These are phyloP conservation scores for Phrynocephalus vlangalii DNA, from an alignment of 2,797 vertebrate species.

Conservation along the genomic window DNA sequence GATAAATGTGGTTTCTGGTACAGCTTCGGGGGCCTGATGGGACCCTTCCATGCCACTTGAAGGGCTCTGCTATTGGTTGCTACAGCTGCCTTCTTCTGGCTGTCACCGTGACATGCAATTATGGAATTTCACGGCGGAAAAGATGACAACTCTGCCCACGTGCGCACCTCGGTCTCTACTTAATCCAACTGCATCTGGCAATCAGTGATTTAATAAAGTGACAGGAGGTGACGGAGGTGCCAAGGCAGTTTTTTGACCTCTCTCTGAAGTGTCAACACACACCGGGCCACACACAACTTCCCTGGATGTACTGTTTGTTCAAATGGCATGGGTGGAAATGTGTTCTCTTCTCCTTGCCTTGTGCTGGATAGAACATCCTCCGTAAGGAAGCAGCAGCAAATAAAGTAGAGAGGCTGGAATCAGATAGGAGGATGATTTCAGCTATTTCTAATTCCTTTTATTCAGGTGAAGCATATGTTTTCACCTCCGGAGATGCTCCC, in stretches of 20 bases:
- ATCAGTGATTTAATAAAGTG: constrained; percentile 77
- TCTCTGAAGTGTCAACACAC: constrained; percentile 60
- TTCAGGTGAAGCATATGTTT: too few relatives aligned
- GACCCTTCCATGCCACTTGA: constrained; percentile 27
- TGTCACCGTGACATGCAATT: constrained; percentile 69
- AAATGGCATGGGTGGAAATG: neutral
- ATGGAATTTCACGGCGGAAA: constrained; percentile 67
- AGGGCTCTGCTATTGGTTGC: constrained; percentile 36
- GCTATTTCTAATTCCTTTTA: too few relatives aligned
- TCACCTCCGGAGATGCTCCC: too few relatives aligned
- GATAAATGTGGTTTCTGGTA: constrained; percentile 44
- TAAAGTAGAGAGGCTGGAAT: too few relatives aligned
- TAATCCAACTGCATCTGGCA: constrained; percentile 67
- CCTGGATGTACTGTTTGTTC: constrained; percentile 4
- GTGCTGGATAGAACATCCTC: neutral
- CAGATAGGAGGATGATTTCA: too few relatives aligned
- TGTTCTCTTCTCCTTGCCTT: constrained; percentile 7
- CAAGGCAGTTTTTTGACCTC: constrained; percentile 72
- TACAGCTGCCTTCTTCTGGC: constrained; percentile 47
- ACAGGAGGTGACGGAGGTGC: constrained; percentile 71
- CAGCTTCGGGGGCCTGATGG: constrained; percentile 30
- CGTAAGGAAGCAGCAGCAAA: neutral
- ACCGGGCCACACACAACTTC: constrained; percentile 33
- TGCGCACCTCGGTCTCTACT: constrained; percentile 48
- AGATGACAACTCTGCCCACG: constrained; percentile 58